Conservation (phyloP, 37 sponge, comb jelly and placozoan species). For the Dysidea cf. avara region DNA sequence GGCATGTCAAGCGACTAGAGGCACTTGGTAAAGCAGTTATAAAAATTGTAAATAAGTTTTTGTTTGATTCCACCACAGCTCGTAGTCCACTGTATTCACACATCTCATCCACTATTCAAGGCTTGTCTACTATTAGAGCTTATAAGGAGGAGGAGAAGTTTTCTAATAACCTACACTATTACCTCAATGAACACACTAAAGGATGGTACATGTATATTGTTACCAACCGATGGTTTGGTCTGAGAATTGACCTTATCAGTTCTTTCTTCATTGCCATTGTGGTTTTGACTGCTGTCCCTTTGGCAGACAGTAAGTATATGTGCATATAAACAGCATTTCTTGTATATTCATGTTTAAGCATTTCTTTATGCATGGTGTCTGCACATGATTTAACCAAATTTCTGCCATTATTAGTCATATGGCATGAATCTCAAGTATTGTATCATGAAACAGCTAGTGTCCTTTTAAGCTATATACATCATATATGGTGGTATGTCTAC, state of each 20-base stretch:
- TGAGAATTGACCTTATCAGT: conserved; percentile 67
- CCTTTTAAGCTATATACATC: too few species aligned
- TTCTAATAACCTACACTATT: conserved; percentile 39
- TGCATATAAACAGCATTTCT: too few species aligned
- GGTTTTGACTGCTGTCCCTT: conserved; percentile 41
- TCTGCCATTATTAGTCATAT: too few species aligned
- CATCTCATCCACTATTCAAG: conserved; percentile 73
- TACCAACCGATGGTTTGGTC: conserved; percentile 65
- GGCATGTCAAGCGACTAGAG: conserved; percentile 78
- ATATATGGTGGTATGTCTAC: too few species aligned
- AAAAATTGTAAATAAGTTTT: not conserved
- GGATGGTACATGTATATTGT: conserved; percentile 66
- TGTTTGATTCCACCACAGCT: conserved; percentile 30
- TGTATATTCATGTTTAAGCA: too few species aligned
- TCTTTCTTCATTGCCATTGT: conserved; percentile 47
- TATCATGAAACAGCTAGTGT: too few species aligned
- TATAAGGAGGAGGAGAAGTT: conserved; percentile 22
- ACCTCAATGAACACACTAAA: conserved; percentile 53
- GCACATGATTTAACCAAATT: too few species aligned
- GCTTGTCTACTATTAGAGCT: conserved; percentile 72
- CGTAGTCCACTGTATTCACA: conserved; percentile 89
- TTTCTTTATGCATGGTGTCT: too few species aligned
- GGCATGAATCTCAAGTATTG: too few species aligned
- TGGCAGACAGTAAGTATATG: too few species aligned
- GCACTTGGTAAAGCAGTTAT: conserved; percentile 54